These are phyloP conservation scores for Taphrorychus bicolor DNA, from an alignment of 2,888 invertebrate genomes.

Conservation along the genomic window DNA sequence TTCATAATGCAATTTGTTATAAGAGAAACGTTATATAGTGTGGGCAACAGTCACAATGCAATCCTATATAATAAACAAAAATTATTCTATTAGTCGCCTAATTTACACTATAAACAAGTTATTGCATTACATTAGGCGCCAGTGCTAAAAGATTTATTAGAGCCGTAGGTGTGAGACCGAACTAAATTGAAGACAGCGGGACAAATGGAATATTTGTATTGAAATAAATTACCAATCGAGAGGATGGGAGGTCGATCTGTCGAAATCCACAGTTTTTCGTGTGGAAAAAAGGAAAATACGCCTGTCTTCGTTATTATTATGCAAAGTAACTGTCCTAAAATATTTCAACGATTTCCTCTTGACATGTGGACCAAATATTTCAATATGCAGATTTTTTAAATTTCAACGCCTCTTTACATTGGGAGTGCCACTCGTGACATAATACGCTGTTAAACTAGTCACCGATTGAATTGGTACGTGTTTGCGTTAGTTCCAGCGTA, in stretches of 20 bases:
- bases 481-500: neutral
- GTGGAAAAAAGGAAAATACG: conserved; percentile 9
- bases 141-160: conserved; percentile 9
- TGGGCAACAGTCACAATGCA: too few relatives aligned
- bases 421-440: conserved; percentile 26
- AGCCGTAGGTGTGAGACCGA: conserved; percentile 14
- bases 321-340: conserved; percentile 13
- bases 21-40: too few relatives aligned
- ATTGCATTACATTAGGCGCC: conserved; percentile 1
- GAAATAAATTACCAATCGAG: conserved; percentile 8
- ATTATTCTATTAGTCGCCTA: neutral
- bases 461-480: neutral
- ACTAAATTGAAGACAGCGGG: conserved; percentile 6
- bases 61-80: too few relatives aligned
- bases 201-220: conserved; percentile 16
- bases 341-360: conserved; percentile 14
- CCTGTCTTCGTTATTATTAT: conserved; percentile 17
- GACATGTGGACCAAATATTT: conserved; percentile 24
- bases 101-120: conserved; percentile 1
- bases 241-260: conserved; percentile 9
- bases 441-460: conserved; percentile 19
- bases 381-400: conserved; percentile 22
- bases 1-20: too few relatives aligned
- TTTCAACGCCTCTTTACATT: conserved; percentile 27
- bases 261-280: conserved; percentile 11